Conservation (phyloP, 2,113 vertebrate genomes). For the Scopus umbretta region DNA sequence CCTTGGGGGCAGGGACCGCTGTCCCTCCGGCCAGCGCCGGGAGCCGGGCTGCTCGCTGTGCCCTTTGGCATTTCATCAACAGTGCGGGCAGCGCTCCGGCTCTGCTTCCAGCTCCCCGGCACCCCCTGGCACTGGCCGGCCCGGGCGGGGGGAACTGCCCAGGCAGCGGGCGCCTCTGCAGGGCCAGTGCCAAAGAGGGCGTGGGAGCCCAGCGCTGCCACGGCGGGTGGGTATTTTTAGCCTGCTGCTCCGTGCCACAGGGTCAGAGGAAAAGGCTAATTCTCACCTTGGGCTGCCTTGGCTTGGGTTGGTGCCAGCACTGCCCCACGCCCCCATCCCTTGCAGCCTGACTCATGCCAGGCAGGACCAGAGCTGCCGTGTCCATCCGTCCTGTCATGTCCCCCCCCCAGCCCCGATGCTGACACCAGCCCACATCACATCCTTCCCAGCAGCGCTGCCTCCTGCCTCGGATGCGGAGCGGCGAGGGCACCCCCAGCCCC, state of each 20-base stretch:
- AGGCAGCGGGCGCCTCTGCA: neutral
- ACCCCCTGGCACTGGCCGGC: slow-evolving; percentile 34
- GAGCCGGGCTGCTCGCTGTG: neutral
- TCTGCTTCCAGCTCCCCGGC: neutral
- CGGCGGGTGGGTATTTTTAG: neutral
- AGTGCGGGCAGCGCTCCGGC: neutral
- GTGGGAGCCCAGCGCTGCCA: neutral
- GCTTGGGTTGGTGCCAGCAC: neutral
- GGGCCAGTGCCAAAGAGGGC: neutral
- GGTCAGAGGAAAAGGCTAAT: slow-evolving; percentile 13
- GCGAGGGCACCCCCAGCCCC: neutral
- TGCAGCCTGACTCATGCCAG: rapidly evolving
- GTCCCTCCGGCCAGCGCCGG: neutral
- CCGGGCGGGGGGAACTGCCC: neutral
- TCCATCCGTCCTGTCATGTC: rapidly evolving
- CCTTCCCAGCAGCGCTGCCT: rapidly evolving
- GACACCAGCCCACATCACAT: rapidly evolving
- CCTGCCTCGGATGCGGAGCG: rapidly evolving
- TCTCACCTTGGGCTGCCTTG: slow-evolving; percentile 3
- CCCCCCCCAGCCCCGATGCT: too few relatives aligned
- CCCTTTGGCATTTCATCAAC: slow-evolving; percentile 32
- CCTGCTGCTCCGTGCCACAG: neutral
- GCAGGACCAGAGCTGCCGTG: neutral
- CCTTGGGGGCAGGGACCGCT: neutral
- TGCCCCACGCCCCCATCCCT: neutral